Evolutionary conservation across 2,797 vertebrate genomes (phyloP), one percentile per base, ranked within the genome.

Genomic region (Adelosebastes latens): DNA sequence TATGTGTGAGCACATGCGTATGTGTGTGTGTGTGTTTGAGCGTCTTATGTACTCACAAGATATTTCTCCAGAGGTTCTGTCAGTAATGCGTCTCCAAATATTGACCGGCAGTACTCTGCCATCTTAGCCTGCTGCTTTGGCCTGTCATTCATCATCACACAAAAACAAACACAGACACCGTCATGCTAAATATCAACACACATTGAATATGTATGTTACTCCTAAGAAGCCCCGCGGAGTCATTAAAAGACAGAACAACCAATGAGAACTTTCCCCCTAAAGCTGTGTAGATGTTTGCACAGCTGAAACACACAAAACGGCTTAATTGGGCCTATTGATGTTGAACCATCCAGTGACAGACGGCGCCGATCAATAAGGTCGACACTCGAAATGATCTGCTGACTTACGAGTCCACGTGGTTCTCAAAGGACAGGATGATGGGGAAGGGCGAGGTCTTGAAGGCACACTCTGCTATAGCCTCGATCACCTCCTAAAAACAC

Each of bases 341-440:
- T 36, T 18, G 59, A 71, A 25, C 22, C 59, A 24, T 58, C 53
- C 5, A 62, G 1, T 25, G 56, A 72, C 16, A 11, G 31, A 25
- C n/a, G n/a, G 36, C 0, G 20, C 18, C 39, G 60, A 90, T 75
- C 79, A 75, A 71, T 82, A 46, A 75, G 12, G 42, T 52, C 5
- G 32, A 53, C 60, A 27, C 29, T n/a, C 4, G 6, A 55, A 72
- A 67, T 9, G 61, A 68, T 24, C 16, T 1, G 58, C 8, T 59
- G 58, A 98, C 98, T 98, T 96, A 99, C 98, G 98, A 99, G 94
- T 99, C 98, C 90, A 99, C 98, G 0, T 99, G 98, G 91, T 99
- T 99, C 94, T 99, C 98, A 88, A 99, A 99, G 12, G 98, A 99
- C 82, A 99, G 96, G 81, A 99, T 97, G 86, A 99, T 83, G 4